Evolutionary conservation across 2,888 invertebrate genomes (phyloP).

Genomic region (Nephrotoma appendiculata): DNA sequence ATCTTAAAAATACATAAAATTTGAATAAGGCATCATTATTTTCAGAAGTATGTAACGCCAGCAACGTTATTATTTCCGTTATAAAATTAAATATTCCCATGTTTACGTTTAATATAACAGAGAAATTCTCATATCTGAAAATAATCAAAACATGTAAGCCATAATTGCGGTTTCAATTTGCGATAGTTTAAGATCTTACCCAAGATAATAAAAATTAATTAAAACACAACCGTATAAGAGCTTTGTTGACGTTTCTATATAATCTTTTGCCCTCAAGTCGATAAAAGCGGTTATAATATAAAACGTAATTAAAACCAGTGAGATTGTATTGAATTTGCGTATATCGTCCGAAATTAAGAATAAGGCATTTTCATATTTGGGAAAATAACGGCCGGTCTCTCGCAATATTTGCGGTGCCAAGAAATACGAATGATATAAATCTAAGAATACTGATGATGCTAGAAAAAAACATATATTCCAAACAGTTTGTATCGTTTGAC

Average conservation of each 20-base stretch:
- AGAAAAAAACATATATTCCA: constrained; percentile 31
- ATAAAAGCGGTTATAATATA: constrained; percentile 27
- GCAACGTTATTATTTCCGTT: constrained; percentile 24
- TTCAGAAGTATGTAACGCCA: constrained; percentile 26
- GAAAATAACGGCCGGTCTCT: constrained; percentile 29
- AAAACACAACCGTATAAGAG: neutral
- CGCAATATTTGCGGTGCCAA: constrained; percentile 27
- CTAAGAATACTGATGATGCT: constrained; percentile 27
- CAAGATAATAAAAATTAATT: constrained; percentile 6
- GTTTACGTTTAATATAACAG: constrained; percentile 29
- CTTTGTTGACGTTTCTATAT: constrained; percentile 20
- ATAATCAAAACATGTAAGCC: neutral
- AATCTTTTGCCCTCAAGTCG: constrained; percentile 27
- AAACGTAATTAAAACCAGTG: constrained; percentile 28
- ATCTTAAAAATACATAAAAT: constrained; percentile 26
- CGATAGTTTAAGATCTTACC: neutral
- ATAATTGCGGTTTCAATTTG: neutral
- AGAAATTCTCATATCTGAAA: constrained; percentile 31
- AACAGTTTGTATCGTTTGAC: constrained; percentile 27
- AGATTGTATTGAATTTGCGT: constrained; percentile 11
- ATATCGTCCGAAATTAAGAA: constrained; percentile 15
- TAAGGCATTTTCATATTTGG: constrained; percentile 29
- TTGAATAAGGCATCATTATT: constrained; percentile 26
- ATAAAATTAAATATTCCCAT: constrained; percentile 28
- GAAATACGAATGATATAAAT: constrained; percentile 30